Conservation (phyloP, 2,888 invertebrate species). For the Drosophila austrosaltans region DNA sequence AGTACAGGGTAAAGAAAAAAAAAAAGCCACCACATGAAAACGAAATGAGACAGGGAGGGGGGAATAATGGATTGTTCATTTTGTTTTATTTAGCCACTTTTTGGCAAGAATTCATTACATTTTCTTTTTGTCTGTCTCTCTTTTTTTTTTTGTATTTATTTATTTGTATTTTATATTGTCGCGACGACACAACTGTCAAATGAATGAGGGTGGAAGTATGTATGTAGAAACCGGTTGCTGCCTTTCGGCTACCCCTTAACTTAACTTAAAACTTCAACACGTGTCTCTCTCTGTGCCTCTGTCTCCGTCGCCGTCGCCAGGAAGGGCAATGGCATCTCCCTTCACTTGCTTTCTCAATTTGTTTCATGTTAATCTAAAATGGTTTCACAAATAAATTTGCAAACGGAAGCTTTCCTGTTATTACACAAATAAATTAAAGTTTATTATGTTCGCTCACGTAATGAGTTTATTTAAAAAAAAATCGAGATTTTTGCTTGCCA, state of each 20-base stretch:
- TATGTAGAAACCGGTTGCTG: not conserved
- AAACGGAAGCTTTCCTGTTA: too few relatives aligned
- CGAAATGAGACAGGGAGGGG: slow-evolving; percentile 19
- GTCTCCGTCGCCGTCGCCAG: not conserved
- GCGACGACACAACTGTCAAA: not conserved
- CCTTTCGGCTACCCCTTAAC: not conserved
- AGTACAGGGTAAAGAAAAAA: not conserved
- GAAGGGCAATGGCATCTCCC: not conserved
- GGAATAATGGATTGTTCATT: slow-evolving; percentile 14
- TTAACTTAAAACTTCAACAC: not conserved
- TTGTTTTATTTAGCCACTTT: slow-evolving; percentile 71
- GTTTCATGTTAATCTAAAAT: not conserved
- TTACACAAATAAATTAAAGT: too few relatives aligned
- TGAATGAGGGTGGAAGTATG: not conserved
- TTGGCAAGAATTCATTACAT: slow-evolving; percentile 41
- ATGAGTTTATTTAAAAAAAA: too few relatives aligned
- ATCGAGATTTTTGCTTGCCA: too few relatives aligned
- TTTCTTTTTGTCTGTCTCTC: not conserved
- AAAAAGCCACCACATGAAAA: slow-evolving; percentile 9
- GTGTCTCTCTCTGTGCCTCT: not conserved
- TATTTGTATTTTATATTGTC: not conserved
- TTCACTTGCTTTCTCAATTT: not conserved
- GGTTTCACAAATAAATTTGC: not conserved
- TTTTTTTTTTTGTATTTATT: not conserved
- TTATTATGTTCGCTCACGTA: too few relatives aligned